Conservation (phyloP, 2,113 vertebrate species). For the Centropus unirufus region DNA sequence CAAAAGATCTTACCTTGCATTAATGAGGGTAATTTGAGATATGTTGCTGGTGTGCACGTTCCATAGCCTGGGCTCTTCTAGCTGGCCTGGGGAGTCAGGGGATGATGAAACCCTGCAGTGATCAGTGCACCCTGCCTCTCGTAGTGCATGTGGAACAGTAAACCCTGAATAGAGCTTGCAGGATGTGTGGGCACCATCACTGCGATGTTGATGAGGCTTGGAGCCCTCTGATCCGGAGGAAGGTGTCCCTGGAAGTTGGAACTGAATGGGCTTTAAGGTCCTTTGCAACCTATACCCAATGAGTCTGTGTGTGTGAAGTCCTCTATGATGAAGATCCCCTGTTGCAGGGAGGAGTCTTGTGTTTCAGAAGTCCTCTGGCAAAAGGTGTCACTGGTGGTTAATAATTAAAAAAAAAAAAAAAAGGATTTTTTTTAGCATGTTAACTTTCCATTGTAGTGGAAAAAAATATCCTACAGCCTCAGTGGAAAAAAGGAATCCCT, state of each 20-base stretch:
- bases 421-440: background rate
- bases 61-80: background rate
- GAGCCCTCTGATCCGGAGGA: too few relatives aligned
- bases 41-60: rapidly evolving
- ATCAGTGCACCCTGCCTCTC: background rate
- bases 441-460: background rate
- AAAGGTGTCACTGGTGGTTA: background rate
- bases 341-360: background rate
- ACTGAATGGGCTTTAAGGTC: too few relatives aligned
- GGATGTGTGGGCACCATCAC: rapidly evolving
- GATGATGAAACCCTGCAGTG: background rate
- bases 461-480: background rate
- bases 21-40: background rate
- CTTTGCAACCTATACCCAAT: too few relatives aligned
- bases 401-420: background rate
- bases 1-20: background rate
- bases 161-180: rapidly evolving
- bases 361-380: background rate
- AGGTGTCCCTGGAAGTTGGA: too few relatives aligned
- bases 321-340: rapidly evolving
- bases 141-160: background rate
- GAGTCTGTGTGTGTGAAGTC: too few relatives aligned
- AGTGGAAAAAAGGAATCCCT: background rate
- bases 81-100: background rate
- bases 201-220: too few relatives aligned